Conservation (phyloP, 2,797 vertebrate species). For the Anguilla marmorata region DNA sequence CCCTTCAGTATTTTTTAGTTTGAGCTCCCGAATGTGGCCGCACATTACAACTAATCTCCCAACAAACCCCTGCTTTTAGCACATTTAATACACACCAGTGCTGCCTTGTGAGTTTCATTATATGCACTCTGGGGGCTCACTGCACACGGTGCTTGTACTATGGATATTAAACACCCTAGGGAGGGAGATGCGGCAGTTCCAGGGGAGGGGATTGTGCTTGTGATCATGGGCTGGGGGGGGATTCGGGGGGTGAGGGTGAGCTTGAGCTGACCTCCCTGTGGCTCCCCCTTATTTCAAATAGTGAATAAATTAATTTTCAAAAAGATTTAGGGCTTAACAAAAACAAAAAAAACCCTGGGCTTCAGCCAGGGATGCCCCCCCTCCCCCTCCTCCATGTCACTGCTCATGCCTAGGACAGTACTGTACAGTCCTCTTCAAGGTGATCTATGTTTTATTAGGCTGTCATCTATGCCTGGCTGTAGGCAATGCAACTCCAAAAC, state of each 20-base stretch:
- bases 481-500: not conserved
- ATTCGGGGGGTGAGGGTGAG: no score
- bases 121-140: not conserved
- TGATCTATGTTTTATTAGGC: not conserved
- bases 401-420: not conserved
- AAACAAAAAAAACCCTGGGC: no score
- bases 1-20: not conserved
- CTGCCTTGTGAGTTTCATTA: not conserved
- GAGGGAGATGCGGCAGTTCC: no score
- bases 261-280: no score
- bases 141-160: not conserved
- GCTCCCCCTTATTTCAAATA: no score
- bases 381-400: not conserved
- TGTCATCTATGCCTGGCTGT: not conserved
- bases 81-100: not conserved
- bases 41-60: not conserved
- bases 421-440: not conserved
- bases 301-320: no score
- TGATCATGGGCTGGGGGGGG: no score
- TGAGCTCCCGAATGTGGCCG: not conserved
- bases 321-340: no score
- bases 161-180: no score
- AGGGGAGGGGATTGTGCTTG: no score
- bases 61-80: not conserved
- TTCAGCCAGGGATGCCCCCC: no score